Percentiles rank a stretch among this genome's conserved stretches.
These are phyloP conservation scores for Ophraella communa DNA, from an alignment of 2,888 invertebrate genomes.

Conservation along the genomic window DNA sequence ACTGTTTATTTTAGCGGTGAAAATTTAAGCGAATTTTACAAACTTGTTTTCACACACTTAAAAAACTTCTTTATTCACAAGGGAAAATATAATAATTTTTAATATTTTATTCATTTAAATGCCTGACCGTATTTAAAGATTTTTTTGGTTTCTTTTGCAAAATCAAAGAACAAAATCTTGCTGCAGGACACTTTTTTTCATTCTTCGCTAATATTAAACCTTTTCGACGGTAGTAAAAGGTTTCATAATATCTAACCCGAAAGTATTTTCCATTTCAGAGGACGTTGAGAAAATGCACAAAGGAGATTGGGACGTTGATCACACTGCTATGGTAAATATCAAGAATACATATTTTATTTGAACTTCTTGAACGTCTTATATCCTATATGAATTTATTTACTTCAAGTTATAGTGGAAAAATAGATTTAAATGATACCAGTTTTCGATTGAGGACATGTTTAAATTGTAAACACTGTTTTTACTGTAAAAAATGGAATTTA, in stretches of 20 bases:
- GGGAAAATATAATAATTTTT: no score
- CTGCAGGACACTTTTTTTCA: not conserved
- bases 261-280: conserved; percentile 41
- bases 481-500: no score
- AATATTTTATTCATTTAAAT: not conserved
- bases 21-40: no score
- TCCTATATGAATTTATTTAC: not conserved
- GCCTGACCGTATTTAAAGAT: no score
- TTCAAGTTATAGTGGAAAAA: not conserved
- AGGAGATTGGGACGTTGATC: conserved; percentile 49
- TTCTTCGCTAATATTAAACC: not conserved
- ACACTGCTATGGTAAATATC: conserved; percentile 45
- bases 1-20: no score
- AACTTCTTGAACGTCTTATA: not conserved
- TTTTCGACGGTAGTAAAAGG: not conserved
- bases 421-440: not conserved
- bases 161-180: not conserved
- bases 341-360: conserved; percentile 15
- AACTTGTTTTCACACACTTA: no score
- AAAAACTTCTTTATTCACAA: no score
- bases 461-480: no score
- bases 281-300: conserved; percentile 52
- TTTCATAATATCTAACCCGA: not conserved
- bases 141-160: not conserved
- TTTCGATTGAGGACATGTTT: no score